phyloP scores from a whole-genome alignment of 37 sponge, comb jelly and placozoan species.

The Aplysina aerophoba region DNA sequence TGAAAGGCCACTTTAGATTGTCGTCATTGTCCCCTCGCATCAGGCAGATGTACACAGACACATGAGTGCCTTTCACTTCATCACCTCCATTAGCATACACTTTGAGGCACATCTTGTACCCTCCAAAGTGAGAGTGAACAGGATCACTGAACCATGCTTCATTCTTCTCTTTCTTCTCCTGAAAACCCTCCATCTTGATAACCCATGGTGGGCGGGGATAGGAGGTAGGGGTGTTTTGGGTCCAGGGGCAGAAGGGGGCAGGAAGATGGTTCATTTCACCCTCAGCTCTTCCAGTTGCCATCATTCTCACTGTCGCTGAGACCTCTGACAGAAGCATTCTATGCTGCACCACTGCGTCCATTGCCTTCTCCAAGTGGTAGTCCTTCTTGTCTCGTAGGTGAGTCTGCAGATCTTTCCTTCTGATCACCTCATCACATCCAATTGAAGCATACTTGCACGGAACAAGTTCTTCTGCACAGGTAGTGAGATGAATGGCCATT shows the following conservation, averaged over 20 bases:
- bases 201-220: conserved; percentile 20
- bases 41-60: conserved; percentile 44
- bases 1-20: conserved; percentile 54
- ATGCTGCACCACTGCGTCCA: conserved; percentile 19
- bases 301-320: too few species aligned
- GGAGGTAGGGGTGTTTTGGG: conserved; percentile 15
- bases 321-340: conserved; percentile 52
- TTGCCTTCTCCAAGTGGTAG: not conserved
- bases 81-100: conserved; percentile 29
- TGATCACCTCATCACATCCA: conserved; percentile 42
- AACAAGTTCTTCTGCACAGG: not conserved
- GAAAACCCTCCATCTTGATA: conserved; percentile 17
- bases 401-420: not conserved
- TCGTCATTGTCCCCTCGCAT: conserved; percentile 60
- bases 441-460: conserved; percentile 53
- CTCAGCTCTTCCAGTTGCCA: too few species aligned
- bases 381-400: not conserved
- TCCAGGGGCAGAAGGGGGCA: conserved; percentile 14
- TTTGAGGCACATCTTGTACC: conserved; percentile 47
- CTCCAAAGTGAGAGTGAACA: conserved; percentile 55
- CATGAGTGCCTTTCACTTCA: conserved; percentile 23
- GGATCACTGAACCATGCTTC: conserved; percentile 47
- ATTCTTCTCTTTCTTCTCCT: conserved; percentile 10
- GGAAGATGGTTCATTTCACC: too few species aligned
- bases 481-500: too few species aligned